Conservation (phyloP, 2,888 invertebrate genomes). For the Microdon myrmicae region DNA sequence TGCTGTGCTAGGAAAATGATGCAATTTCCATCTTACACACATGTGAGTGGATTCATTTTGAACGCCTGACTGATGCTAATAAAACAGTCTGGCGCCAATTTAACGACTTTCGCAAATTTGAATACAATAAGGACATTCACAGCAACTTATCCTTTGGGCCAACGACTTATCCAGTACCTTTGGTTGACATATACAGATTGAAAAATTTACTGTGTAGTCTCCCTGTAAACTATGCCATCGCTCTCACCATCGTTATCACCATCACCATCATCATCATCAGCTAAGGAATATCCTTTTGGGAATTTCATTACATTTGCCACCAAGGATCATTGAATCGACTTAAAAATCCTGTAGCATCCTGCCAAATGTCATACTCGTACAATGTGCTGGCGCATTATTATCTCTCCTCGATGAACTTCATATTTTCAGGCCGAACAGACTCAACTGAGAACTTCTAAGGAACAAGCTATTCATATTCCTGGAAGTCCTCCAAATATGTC, state of each 20-base stretch:
- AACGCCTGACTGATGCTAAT: constrained; percentile 38
- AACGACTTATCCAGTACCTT: background rate
- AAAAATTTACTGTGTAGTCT: no score
- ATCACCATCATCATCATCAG: constrained; percentile 10
- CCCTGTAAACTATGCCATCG: no score
- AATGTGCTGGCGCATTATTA: constrained; percentile 49
- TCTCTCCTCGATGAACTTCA: constrained; percentile 41
- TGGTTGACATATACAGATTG: constrained; percentile 20
- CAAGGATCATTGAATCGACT: background rate
- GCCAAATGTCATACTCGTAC: constrained; percentile 40
- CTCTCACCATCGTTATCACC: constrained; percentile 1
- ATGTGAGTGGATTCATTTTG: constrained; percentile 20
- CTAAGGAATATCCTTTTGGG: constrained; percentile 17
- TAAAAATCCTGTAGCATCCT: constrained; percentile 20
- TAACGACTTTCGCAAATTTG: constrained; percentile 31
- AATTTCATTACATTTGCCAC: constrained; percentile 33
- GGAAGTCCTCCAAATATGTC: constrained; percentile 33
- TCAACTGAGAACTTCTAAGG: constrained; percentile 1
- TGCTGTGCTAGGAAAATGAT: no score
- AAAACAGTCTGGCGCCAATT: constrained; percentile 44
- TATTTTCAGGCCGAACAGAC: constrained; percentile 22
- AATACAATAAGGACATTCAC: constrained; percentile 9
- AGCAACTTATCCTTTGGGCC: background rate
- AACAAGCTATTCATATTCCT: constrained; percentile 10
- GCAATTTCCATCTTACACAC: constrained; percentile 16